phyloP scores from a whole-genome alignment of 2,113 vertebrate genomes.

The Cyprinus carpio region DNA sequence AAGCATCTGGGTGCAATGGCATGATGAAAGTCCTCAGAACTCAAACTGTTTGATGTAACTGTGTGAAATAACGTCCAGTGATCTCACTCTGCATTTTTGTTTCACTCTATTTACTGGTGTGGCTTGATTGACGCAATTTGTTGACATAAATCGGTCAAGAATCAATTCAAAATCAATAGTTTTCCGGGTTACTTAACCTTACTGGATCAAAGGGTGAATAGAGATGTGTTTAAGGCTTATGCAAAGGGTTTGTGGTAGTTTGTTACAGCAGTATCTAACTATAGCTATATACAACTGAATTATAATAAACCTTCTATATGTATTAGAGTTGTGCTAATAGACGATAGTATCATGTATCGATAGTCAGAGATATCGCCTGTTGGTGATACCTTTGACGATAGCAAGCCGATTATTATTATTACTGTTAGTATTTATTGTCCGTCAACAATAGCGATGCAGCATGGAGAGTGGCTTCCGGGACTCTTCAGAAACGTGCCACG shows the following conservation, averaged over 20 bases:
- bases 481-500: no score
- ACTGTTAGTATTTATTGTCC: no score
- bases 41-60: constrained; percentile 3
- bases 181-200: not conserved
- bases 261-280: not conserved
- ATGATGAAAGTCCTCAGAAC: constrained; percentile 17
- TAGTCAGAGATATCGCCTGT: no score
- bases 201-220: not conserved
- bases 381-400: no score
- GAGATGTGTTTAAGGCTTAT: not conserved
- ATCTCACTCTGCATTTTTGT: not conserved
- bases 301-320: no score
- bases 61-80: not conserved
- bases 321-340: no score
- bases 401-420: no score
- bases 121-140: not conserved
- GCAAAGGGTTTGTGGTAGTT: not conserved
- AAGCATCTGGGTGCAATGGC: constrained; percentile 9
- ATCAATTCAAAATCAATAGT: not conserved
- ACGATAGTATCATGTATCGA: no score
- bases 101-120: not conserved
- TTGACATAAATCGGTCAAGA: not conserved
- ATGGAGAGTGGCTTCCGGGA: no score
- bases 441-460: no score
- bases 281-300: not conserved